Evolutionary conservation across 2,888 invertebrate genomes (phyloP).

Genomic region (Apodemia zela): DNA sequence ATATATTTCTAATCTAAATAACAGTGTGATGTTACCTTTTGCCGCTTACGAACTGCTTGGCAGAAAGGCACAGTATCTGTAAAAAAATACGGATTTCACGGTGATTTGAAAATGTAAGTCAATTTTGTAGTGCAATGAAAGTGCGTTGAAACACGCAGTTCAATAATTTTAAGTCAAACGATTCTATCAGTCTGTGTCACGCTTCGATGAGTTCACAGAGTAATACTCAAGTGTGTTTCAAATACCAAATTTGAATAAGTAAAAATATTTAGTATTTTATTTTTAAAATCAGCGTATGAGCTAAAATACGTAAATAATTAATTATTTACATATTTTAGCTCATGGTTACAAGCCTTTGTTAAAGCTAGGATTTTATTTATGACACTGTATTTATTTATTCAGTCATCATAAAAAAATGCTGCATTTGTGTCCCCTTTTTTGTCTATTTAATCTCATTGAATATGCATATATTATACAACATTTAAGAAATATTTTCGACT

Average conservation of each 20-base stretch:
- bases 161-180: slow-evolving; percentile 5
- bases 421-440: no score
- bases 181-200: slow-evolving; percentile 15
- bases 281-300: no score
- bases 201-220: slow-evolving; percentile 25
- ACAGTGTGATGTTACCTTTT: neutral
- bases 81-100: slow-evolving; percentile 4
- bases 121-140: slow-evolving; percentile 18
- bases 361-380: no score
- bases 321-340: no score
- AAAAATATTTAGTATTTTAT: neutral
- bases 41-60: slow-evolving; percentile 30
- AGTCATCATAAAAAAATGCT: no score
- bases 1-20: no score
- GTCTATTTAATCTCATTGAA: no score
- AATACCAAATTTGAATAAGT: neutral
- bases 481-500: no score
- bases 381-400: no score
- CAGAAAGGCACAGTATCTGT: neutral
- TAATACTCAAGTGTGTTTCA: neutral
- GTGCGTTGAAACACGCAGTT: slow-evolving; percentile 21
- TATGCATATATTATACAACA: no score
- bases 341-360: no score
- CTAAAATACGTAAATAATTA: no score
- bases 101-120: slow-evolving; percentile 5